Base-by-base conservation (phyloP, 1,140 invertebrate genomes). In the Ctenoplectra terminalis region DNA sequence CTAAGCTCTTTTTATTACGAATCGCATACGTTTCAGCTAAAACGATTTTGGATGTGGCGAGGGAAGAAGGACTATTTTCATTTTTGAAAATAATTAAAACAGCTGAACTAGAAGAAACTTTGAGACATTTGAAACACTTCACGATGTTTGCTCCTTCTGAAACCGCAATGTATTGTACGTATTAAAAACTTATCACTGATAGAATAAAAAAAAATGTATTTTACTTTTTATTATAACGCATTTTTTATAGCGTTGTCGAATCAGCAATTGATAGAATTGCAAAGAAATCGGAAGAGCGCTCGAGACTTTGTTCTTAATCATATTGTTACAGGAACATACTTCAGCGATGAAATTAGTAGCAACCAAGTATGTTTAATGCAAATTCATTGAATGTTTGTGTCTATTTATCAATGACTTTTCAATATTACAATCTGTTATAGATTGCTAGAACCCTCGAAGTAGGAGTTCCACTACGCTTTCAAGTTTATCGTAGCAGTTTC, bases 61-160 rank as follows among this genome's bases (percentile, higher is more conserved):
- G 46, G 1, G 74, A 77, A 8, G 74, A 77, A 52, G 23, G 63
- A 37, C 13, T 77, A 8, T 23, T 40, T 15, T 40, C 63, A 15
- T 94, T 95, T 80, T 75, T 90, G 11, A 89, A 94, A 60, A 82
- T 94, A 46, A 90, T 94, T 6, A 90, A 87, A 70, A 90, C 89
- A 34, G 92, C 93, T 11, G 93, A 93, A 1, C 71, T 95, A 31
- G 93, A 94, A 82, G 92, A 94, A 46, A 86, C 86, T 1, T 89
- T 94, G 17, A 91, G 90, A 31, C 90, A 91, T 70, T 90, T 89
- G 23, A 94, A 94, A 17, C 92, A 93, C 9, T 95, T 94, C 87
- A 95, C 95, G 2, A 72, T 95, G 7, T 94, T 95, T 60, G 95
- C 93, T 0, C 95, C 95, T 11, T 92, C 93, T n/a, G 94, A 95